phyloP scores from a whole-genome alignment of 2,888 invertebrate genomes.

The Marronus borbonicus region DNA sequence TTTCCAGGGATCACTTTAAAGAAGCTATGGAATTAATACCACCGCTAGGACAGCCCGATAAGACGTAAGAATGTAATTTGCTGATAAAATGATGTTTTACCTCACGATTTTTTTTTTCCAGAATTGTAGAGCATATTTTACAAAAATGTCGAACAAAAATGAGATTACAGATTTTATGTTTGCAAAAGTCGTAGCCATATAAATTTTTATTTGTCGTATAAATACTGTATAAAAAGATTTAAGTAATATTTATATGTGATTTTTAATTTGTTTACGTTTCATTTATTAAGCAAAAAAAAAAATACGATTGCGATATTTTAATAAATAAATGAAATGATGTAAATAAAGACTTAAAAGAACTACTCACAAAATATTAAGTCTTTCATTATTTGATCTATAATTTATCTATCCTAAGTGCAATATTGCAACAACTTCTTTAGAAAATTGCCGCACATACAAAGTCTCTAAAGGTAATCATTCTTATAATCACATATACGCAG shows the following conservation, averaged over 20 bases:
- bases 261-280: slow-evolving; percentile 14
- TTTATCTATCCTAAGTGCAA: too few relatives aligned
- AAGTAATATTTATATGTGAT: slow-evolving; percentile 22
- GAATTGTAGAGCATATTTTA: slow-evolving; percentile 77
- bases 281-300: slow-evolving; percentile 11
- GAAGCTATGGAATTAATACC: slow-evolving; percentile 88
- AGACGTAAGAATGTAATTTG: slow-evolving; percentile 57
- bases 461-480: too few relatives aligned
- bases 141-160: slow-evolving; percentile 77
- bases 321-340: slow-evolving; percentile 30
- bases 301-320: slow-evolving; percentile 36
- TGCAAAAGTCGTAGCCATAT: slow-evolving; percentile 62
- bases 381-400: too few relatives aligned
- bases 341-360: slow-evolving; percentile 24
- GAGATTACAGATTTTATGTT: slow-evolving; percentile 80
- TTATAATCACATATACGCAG: too few relatives aligned
- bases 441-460: too few relatives aligned
- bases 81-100: not conserved
- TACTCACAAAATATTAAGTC: too few relatives aligned
- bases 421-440: too few relatives aligned
- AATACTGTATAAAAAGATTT: slow-evolving; percentile 29
- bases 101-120: slow-evolving; percentile 58
- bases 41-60: slow-evolving; percentile 74
- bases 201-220: slow-evolving; percentile 12
- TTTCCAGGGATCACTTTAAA: slow-evolving; percentile 70